phyloP scores from a whole-genome alignment of 2,797 vertebrate species.

The Mallotus villosus region DNA sequence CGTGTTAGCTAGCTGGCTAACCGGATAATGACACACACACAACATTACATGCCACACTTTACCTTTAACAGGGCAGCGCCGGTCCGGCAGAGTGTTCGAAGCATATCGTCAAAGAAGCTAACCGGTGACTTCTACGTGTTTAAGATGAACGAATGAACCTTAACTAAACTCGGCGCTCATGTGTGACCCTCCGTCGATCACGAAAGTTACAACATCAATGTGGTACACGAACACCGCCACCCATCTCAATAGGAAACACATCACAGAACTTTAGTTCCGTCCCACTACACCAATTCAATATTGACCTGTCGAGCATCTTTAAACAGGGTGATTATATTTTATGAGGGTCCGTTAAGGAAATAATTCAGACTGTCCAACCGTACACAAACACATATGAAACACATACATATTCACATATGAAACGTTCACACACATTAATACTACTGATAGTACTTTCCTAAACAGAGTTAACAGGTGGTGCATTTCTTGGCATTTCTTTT shows the following conservation, averaged over 20 bases:
- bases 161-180: not conserved
- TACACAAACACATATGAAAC: too few species aligned
- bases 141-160: not conserved
- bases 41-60: not conserved
- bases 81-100: slow-evolving; percentile 11
- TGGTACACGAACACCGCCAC: not conserved
- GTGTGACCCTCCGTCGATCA: slow-evolving; percentile 11
- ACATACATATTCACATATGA: too few species aligned
- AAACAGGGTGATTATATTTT: not conserved
- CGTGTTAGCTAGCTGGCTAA: not conserved
- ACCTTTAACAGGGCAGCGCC: slow-evolving; percentile 17
- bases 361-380: too few species aligned
- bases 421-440: too few species aligned
- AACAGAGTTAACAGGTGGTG: too few species aligned
- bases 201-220: slow-evolving; percentile 3
- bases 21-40: not conserved
- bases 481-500: too few species aligned
- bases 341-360: too few species aligned
- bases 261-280: not conserved
- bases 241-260: not conserved
- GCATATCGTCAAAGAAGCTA: not conserved
- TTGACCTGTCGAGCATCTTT: not conserved
- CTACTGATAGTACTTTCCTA: too few species aligned
- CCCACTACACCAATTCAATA: not conserved
- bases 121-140: not conserved